Conservation (phyloP, 2,113 vertebrate genomes). For the Hydrochoerus hydrochaeris region DNA sequence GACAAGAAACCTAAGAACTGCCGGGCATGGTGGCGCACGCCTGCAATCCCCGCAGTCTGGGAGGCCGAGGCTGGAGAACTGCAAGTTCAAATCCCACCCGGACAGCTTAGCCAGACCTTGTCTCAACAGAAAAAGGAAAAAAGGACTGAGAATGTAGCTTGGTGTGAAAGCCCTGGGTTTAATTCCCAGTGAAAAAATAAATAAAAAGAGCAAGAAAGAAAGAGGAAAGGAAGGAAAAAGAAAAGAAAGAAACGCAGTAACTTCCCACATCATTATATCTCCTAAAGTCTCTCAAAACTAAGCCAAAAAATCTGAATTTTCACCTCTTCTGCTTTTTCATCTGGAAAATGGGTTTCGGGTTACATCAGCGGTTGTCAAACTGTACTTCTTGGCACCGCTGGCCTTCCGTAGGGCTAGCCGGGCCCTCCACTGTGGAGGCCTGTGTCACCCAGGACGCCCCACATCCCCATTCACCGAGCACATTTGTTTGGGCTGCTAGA, state of each 20-base stretch:
- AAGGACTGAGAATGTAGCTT: neutral
- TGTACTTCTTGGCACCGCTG: neutral
- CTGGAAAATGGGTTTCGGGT: neutral
- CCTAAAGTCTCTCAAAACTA: neutral
- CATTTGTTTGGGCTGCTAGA: neutral
- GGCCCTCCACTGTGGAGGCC: rapidly evolving
- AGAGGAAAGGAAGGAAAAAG: neutral
- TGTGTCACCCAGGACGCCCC: neutral
- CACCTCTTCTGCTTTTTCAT: neutral
- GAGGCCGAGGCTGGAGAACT: neutral
- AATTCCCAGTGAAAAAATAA: neutral
- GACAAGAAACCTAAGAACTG: neutral
- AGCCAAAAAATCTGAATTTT: neutral
- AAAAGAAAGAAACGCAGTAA: neutral
- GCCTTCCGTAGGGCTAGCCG: neutral
- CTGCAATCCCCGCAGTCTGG: neutral
- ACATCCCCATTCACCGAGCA: neutral
- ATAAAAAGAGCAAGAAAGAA: neutral
- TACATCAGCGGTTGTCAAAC: neutral
- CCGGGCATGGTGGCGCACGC: neutral
- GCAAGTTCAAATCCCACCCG: neutral
- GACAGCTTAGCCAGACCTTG: neutral
- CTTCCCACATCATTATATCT: neutral
- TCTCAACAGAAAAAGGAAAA: neutral
- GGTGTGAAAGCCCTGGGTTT: neutral